Evolutionary conservation across 2,113 vertebrate species (phyloP).

Genomic region (Amphiprion ocellaris): DNA sequence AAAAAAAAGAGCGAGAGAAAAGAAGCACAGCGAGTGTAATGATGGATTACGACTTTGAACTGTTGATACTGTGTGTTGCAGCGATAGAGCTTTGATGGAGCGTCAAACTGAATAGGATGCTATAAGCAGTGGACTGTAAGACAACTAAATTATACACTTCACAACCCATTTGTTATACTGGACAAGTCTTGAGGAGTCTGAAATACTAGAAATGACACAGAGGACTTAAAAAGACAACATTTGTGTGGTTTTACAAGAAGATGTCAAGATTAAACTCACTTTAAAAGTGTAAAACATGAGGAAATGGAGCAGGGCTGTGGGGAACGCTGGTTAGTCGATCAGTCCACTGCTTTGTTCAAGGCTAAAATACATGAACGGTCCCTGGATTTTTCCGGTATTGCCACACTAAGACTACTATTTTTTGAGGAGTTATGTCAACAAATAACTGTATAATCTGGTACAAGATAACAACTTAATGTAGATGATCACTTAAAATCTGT

Average conservation of each 20-base stretch:
- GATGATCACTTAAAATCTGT: too few relatives aligned
- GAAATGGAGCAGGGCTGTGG: too few relatives aligned
- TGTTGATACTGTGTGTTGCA: conserved; percentile 21
- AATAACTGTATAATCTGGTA: too few relatives aligned
- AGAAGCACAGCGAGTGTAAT: conserved; percentile 19
- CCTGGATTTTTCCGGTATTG: not conserved
- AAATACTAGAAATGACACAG: conserved; percentile 20
- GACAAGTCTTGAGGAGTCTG: conserved; percentile 7
- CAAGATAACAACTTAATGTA: too few relatives aligned
- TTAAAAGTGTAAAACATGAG: not conserved
- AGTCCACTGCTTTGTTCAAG: not conserved
- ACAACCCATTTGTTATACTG: conserved; percentile 31
- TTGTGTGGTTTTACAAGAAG: not conserved
- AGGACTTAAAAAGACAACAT: conserved; percentile 15
- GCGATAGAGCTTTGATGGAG: conserved; percentile 46
- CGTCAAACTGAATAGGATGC: conserved; percentile 47
- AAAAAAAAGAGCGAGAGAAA: not conserved
- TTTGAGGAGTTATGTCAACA: too few relatives aligned
- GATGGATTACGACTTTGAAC: conserved; percentile 51
- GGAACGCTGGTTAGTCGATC: not conserved
- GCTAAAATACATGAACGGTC: not conserved
- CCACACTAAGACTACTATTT: not conserved
- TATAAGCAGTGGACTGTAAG: conserved; percentile 41
- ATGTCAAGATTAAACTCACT: not conserved
- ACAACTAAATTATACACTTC: conserved; percentile 63